A percentile compares a stretch with the other conserved stretches of the same genome.
Conservation (phyloP, 2,888 invertebrate genomes). For the Copidosoma aretas region DNA sequence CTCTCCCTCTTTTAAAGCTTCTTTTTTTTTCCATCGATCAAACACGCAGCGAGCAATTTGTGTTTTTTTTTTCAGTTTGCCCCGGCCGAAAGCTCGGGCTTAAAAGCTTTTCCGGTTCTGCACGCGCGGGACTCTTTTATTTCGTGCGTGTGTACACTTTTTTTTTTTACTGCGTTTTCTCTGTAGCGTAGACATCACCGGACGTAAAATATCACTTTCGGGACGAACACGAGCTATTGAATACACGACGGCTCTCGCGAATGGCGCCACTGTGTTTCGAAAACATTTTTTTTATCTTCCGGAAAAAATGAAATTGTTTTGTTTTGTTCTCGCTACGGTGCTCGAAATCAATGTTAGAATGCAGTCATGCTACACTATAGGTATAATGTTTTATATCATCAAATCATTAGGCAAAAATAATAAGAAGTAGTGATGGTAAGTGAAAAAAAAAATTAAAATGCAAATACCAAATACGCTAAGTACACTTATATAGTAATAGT, state of each 20-base stretch:
- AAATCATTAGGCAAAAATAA: too few species aligned
- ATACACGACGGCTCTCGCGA: slow-evolving; percentile 6
- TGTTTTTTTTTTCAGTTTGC: slow-evolving; percentile 1
- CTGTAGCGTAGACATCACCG: slow-evolving; percentile 19
- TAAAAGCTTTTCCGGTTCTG: slow-evolving; percentile 17
- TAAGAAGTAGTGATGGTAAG: not conserved
- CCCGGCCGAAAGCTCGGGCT: slow-evolving; percentile 1
- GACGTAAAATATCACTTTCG: slow-evolving; percentile 26
- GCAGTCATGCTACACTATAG: too few species aligned
- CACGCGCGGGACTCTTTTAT: not conserved
- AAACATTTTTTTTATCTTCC: not conserved
- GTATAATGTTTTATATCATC: too few species aligned
- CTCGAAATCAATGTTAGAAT: too few species aligned
- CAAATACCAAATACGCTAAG: slow-evolving; percentile 12
- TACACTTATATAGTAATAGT: slow-evolving; percentile 20
- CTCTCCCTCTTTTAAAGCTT: not conserved
- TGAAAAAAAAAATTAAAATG: slow-evolving; percentile 9
- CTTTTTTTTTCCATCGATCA: slow-evolving; percentile 34
- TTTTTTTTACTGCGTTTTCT: slow-evolving; percentile 13
- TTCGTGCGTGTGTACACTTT: too few species aligned
- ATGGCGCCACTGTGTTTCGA: not conserved
- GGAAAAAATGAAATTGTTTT: not conserved
- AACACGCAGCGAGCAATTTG: slow-evolving; percentile 5
- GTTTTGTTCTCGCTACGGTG: not conserved
- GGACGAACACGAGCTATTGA: slow-evolving; percentile 10